Evolutionary conservation across 2,113 vertebrate species (phyloP).

Genomic region (Dasyornis broadbenti): DNA sequence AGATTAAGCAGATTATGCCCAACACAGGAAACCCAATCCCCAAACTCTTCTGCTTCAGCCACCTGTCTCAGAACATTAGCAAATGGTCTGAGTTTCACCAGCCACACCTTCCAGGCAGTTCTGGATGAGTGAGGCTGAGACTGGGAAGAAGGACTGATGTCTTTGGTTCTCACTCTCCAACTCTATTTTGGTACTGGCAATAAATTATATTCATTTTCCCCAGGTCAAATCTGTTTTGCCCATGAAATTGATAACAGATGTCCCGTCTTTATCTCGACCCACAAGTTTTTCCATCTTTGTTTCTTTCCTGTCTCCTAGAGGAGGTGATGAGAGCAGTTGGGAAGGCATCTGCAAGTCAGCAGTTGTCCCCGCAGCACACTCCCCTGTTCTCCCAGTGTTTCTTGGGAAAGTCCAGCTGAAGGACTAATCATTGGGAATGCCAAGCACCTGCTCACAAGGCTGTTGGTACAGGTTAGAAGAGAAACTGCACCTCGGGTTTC

Average conservation of each 20-base stretch:
- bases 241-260: background rate
- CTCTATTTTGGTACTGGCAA: background rate
- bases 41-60: background rate
- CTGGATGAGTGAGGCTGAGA: background rate
- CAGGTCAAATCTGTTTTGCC: background rate
- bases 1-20: background rate
- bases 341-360: background rate
- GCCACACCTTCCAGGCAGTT: background rate
- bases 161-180: background rate
- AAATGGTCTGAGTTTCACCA: background rate
- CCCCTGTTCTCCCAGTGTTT: background rate
- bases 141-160: background rate
- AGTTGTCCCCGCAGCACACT: background rate
- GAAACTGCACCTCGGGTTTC: background rate
- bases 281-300: background rate
- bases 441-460: background rate
- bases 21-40: background rate
- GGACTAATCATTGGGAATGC: accelerated
- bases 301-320: accelerated
- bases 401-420: background rate
- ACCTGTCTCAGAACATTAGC: background rate
- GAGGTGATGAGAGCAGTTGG: background rate
- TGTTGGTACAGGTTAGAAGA: background rate
- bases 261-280: background rate
- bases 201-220: background rate